Evolutionary conservation across 1,140 invertebrate genomes (phyloP).

Genomic region (Hermetia illucens): DNA sequence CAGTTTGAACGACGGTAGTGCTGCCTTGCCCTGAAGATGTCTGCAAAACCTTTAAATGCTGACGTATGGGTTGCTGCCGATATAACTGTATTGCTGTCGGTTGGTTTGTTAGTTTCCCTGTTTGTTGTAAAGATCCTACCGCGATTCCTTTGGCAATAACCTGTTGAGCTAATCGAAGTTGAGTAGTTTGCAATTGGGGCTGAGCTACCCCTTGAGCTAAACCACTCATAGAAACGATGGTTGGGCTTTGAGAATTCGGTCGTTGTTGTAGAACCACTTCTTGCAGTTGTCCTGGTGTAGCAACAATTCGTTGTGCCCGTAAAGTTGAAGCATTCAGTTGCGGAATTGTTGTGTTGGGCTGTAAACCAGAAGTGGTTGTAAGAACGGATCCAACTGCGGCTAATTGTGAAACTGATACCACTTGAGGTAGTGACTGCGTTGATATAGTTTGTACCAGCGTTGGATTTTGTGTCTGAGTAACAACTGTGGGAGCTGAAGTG

Average conservation of each 20-base stretch:
- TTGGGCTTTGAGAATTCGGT: slow-evolving; percentile 24
- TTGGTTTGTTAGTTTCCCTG: slow-evolving; percentile 29
- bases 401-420: slow-evolving; percentile 24
- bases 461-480: slow-evolving; percentile 15
- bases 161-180: slow-evolving; percentile 32
- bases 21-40: slow-evolving; percentile 13
- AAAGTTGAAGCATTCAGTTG: slow-evolving; percentile 27
- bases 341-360: slow-evolving; percentile 29
- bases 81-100: slow-evolving; percentile 32
- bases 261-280: slow-evolving; percentile 23
- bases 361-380: slow-evolving; percentile 26
- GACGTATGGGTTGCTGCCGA: slow-evolving; percentile 29
- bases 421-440: slow-evolving; percentile 20
- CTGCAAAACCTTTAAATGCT: slow-evolving; percentile 32
- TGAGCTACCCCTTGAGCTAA: slow-evolving; percentile 26
- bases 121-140: slow-evolving; percentile 28
- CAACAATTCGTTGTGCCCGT: slow-evolving; percentile 33
- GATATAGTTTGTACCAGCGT: slow-evolving; percentile 24
- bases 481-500: slow-evolving; percentile 17
- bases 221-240: slow-evolving; percentile 30
- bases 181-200: slow-evolving; percentile 33
- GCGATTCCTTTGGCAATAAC: slow-evolving; percentile 30
- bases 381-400: slow-evolving; percentile 19
- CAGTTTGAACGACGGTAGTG: slow-evolving; percentile 18
- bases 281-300: slow-evolving; percentile 27